These are phyloP conservation scores for Toxotes chatareus DNA, from an alignment of 2,113 vertebrate genomes.

Conservation along the genomic window DNA sequence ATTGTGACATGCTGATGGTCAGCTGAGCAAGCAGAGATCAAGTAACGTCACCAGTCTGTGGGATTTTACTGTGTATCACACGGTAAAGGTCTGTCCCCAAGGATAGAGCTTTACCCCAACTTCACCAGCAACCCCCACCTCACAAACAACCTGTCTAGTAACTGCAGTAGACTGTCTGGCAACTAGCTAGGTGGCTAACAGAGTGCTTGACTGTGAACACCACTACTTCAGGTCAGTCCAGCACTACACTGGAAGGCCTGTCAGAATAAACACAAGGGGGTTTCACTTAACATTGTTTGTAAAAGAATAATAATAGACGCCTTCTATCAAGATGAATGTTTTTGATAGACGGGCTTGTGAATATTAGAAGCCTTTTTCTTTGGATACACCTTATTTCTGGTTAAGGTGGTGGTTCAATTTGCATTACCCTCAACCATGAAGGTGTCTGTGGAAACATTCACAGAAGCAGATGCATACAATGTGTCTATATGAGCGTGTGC, in stretches of 20 bases:
- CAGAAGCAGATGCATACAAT: conserved; percentile 2
- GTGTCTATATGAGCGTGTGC: background rate
- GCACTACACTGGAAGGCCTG: background rate
- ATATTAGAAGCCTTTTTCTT: background rate
- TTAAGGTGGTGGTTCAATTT: background rate
- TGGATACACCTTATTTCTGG: background rate
- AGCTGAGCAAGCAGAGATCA: conserved; percentile 68
- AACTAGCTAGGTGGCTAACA: background rate
- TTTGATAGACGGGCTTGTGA: background rate
- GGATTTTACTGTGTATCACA: conserved; percentile 21
- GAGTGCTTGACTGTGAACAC: background rate
- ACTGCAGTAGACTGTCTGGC: background rate
- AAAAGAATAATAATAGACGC: background rate
- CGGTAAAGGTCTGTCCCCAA: conserved; percentile 3
- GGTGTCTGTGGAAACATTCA: background rate
- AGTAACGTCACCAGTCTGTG: conserved; percentile 54
- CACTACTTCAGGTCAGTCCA: background rate
- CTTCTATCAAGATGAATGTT: background rate
- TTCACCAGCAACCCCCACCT: background rate
- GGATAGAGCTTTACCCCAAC: background rate
- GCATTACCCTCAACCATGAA: conserved; percentile 6
- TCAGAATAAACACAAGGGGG: background rate
- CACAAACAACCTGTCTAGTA: background rate
- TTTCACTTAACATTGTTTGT: background rate
- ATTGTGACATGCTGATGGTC: conserved; percentile 38